phyloP scores from a whole-genome alignment of 2,113 vertebrate species.

The Thymallus thymallus region DNA sequence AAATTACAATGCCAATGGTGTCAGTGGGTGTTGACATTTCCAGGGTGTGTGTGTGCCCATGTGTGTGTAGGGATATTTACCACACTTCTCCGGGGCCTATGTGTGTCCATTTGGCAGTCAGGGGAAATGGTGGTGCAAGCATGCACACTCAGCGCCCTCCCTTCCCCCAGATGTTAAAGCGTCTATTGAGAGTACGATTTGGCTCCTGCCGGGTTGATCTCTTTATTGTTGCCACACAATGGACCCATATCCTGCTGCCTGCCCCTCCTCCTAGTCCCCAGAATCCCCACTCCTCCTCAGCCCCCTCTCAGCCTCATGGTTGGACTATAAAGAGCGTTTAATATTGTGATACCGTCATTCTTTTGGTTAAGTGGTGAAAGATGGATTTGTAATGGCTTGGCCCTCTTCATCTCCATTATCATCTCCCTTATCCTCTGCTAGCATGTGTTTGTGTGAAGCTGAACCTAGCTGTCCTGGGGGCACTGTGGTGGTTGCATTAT shows the following conservation, averaged over 20 bases:
- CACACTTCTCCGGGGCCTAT: neutral
- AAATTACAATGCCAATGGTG: no score
- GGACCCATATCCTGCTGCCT: constrained; percentile 63
- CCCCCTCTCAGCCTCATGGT: neutral
- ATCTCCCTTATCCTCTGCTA: neutral
- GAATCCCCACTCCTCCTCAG: constrained; percentile 17
- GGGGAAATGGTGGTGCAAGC: neutral
- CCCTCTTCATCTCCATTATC: neutral
- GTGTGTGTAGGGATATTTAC: neutral
- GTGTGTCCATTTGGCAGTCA: neutral
- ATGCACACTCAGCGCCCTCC: constrained; percentile 36
- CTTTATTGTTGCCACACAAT: constrained; percentile 75
- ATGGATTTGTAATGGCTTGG: neutral
- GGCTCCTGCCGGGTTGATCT: constrained; percentile 70
- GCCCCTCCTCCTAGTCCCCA: constrained; percentile 31
- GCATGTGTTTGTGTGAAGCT: neutral
- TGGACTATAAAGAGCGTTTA: neutral
- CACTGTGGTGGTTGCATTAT: neutral
- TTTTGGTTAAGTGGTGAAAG: neutral
- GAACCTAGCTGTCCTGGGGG: no score
- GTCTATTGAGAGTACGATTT: constrained; percentile 68
- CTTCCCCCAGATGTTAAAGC: constrained; percentile 74
- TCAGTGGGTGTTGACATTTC: no score
- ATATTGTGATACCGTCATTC: neutral
- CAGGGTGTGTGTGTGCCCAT: constrained; percentile 3